Evolutionary conservation across 64 coral and sea anemone genomes (phyloP), one percentile per base, ranked within the genome.

Genomic region (Pocillopora verrucosa): DNA sequence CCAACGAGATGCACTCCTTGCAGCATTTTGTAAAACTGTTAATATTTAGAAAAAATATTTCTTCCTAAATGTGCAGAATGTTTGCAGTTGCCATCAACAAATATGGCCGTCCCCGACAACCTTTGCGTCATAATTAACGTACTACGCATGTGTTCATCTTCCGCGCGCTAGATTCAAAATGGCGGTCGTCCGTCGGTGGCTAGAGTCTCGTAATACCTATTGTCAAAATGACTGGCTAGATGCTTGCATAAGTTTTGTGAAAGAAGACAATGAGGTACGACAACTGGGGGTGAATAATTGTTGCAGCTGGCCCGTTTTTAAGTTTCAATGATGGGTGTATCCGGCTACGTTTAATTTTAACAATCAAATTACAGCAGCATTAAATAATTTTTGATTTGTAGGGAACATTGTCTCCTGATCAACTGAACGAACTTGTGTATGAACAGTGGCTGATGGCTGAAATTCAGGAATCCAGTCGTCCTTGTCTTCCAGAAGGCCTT

Each of bases 1-100:
- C 97, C 97, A 51, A 99, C 97, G 65, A 99, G 89, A 90, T 99
- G 97, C 16, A 99, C 97, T 90, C 88, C 89, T 22, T 90, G 84
- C 83, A 99, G 61, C 97, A 99, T 99, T 41, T 62, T 95, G 10
- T 25, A 69, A 19, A 2, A 59, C 58, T 72, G 1, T 81, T 61
- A 76, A 80, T 79, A 67, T 15, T 22, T 57, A 11, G 1, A 17
- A 64, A 19, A 12, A 69, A 1, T 26, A 58, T 13, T 77, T 2
- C 45, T 81, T 81, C 61, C 36, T 26, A 81, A 58, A 16, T 64
- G 9, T 20, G 37, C 17, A n/a, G 77, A 81, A 81, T 93, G 87
- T 93, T 88, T 93, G 69, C 89, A 92, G 94, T 95, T 89, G 88
- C 94, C 87, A 96, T 96, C 64, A 96, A 96, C 94, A 96, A 94